These are phyloP conservation scores for Diglossa cyanea DNA, from an alignment of 2,797 vertebrate genomes.

Conservation along the genomic window DNA sequence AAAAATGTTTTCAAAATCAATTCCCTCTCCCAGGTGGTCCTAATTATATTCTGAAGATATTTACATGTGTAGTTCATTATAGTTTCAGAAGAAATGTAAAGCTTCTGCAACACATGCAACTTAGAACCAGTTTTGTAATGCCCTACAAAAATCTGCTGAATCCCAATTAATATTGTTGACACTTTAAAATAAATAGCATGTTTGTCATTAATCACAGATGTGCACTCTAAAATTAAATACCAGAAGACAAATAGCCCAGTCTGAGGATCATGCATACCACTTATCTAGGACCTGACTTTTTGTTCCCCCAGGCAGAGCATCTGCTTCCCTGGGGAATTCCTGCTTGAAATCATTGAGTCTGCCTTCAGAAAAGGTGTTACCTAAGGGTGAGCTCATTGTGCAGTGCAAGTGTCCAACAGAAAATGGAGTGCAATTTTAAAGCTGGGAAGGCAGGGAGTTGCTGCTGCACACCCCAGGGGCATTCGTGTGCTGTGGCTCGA, in stretches of 20 bases:
- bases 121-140: not conserved
- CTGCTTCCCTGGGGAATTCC: not conserved
- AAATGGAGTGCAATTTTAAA: not conserved
- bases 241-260: not conserved
- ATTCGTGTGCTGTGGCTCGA: not conserved
- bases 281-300: not conserved
- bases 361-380: not conserved
- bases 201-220: not conserved
- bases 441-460: not conserved
- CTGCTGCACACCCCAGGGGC: not conserved
- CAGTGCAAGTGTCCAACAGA: not conserved
- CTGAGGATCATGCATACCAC: not conserved
- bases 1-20: slow-evolving; percentile 11
- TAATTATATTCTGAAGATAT: not conserved
- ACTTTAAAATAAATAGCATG: not conserved
- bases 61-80: not conserved
- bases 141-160: not conserved
- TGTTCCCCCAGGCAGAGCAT: not conserved
- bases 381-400: not conserved
- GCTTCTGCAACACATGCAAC: not conserved
- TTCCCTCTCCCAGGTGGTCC: not conserved
- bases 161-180: not conserved
- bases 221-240: not conserved
- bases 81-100: not conserved
- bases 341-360: not conserved